A percentile compares a stretch with the other conserved stretches of the same genome.
These are phyloP conservation scores for Ptiloglossa arizonensis DNA, from an alignment of 1,140 invertebrate genomes.

Conservation along the genomic window DNA sequence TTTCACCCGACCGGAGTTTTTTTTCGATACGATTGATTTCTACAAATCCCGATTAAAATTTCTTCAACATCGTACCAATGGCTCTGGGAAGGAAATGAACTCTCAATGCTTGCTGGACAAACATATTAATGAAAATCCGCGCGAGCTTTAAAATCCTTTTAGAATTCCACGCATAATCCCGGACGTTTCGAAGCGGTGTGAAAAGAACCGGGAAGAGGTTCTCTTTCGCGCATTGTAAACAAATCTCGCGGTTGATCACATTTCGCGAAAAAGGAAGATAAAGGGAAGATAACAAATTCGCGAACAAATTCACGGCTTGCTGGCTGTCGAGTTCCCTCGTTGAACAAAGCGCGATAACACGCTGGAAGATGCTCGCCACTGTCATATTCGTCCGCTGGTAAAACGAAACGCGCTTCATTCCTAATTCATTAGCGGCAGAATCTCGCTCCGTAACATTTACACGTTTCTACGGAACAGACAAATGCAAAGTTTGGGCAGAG, in stretches of 20 bases:
- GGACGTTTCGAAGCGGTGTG: neutral
- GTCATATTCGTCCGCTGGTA: constrained; percentile 6
- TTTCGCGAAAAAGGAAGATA: no score
- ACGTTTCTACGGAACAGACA: constrained; percentile 49
- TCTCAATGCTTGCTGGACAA: neutral
- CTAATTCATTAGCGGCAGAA: constrained; percentile 57
- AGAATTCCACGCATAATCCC: neutral
- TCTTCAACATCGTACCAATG: no score
- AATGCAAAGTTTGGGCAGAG: constrained; percentile 39
- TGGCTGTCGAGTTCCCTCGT: neutral
- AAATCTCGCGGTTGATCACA: neutral
- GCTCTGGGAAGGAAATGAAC: no score
- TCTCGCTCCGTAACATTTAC: constrained; percentile 59
- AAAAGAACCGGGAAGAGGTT: no score
- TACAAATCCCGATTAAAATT: no score
- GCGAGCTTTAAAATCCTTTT: no score
- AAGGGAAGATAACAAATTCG: no score
- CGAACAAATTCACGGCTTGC: neutral
- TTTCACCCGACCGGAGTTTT: no score
- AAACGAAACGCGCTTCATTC: constrained; percentile 34
- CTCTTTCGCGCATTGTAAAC: neutral
- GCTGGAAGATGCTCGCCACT: constrained; percentile 10
- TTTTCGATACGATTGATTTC: no score
- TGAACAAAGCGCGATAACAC: neutral
- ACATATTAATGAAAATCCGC: neutral